Percentiles rank a stretch among this genome's conserved stretches.
phyloP scores from a whole-genome alignment of 2,797 vertebrate species.

The Streptopelia turtur region DNA sequence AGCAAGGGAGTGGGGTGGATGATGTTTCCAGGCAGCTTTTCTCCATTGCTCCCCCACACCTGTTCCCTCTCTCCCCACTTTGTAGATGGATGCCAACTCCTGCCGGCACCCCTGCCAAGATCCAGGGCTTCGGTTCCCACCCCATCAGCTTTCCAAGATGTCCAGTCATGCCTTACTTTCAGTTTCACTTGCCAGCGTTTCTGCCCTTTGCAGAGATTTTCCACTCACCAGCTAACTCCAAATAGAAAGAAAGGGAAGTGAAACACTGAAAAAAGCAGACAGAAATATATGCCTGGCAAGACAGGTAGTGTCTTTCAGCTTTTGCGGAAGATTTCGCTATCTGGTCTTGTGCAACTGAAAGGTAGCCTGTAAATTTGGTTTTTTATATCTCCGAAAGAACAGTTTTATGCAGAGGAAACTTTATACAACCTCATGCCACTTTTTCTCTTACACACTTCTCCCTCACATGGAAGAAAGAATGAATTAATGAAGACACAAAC shows the following conservation, averaged over 20 bases:
- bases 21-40: neutral
- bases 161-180: neutral
- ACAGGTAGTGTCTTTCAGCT: neutral
- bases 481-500: neutral
- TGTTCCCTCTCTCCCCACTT: neutral
- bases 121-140: neutral
- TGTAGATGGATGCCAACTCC: neutral
- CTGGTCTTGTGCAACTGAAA: neutral
- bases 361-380: neutral
- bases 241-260: neutral
- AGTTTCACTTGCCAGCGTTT: neutral
- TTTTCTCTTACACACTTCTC: neutral
- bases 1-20: neutral
- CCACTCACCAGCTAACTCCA: neutral
- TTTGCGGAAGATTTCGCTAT: neutral
- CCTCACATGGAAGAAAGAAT: neutral
- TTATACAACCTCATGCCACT: neutral
- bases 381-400: neutral
- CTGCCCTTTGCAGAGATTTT: neutral
- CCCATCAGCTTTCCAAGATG: neutral
- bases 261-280: neutral
- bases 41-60: neutral
- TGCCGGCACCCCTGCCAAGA: rapidly evolving
- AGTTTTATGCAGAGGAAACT: neutral
- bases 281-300: neutral